Base-by-base conservation (phyloP, 2,797 vertebrate species). In the Oreortyx pictus region DNA sequence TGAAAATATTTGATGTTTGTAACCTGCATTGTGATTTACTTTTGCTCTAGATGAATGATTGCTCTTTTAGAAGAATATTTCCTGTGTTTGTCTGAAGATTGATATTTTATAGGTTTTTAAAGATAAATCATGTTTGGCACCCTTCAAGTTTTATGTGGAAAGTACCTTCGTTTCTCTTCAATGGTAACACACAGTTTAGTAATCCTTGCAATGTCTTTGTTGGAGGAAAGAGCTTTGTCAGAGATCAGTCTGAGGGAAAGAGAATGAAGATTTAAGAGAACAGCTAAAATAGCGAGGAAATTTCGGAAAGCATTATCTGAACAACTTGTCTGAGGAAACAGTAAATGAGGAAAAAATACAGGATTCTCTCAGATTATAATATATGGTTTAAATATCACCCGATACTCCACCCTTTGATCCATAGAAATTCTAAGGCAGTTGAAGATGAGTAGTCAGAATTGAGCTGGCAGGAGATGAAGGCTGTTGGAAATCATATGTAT, bases 161-260 rank as follows among this genome's bases (percentile, higher is more conserved):
- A 92, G 82, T 64, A 71, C 41, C 71, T 90, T 65, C 6, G n/a
- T 76, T 92, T 64, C 56, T 68, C 57, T 77, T 85, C 78, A 77
- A 5, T 29, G 46, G 78, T 27, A 72, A 88, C 77, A 91, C 92
- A 33, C n/a, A 29, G 86, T 64, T 83, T 50, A 61, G 83, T 92
- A 93, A 92, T 91, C 91, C 77, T 85, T 86, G 76, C 61, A 77
- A 96, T 50, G 54, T 75, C 64, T 95, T 91, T 91, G 77, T 92
- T 60, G 19, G 60, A 84, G 57, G 44, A 75, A 91, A 76, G 86
- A 74, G 81, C 86, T 94, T 91, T 93, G 90, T 82, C 83, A 88
- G 75, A 93, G 75, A 91, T 92, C 80, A 82, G 61, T 43, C 74
- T 92, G 61, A 65, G 72, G 68, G 75, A 72, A 91, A 77, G 37